A percentile compares a stretch with the other conserved stretches of the same genome.
phyloP scores from a whole-genome alignment of 2,888 invertebrate genomes.

The Rhogogaster chlorosoma region DNA sequence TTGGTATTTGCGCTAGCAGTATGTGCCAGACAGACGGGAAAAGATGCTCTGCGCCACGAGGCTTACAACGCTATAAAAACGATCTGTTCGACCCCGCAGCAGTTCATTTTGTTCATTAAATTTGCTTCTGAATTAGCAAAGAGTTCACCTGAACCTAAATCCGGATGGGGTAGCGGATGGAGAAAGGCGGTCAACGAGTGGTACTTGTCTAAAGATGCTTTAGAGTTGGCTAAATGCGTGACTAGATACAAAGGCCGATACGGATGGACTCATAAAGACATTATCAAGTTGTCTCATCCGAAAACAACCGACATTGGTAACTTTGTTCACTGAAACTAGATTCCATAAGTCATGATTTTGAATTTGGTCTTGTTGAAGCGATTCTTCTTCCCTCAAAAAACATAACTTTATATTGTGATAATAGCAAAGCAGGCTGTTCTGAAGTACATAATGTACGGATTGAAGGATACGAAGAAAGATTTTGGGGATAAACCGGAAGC shows the following conservation, averaged over 20 bases:
- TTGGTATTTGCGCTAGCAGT: conserved; percentile 84
- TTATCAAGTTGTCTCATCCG: conserved; percentile 83
- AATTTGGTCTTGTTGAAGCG: neutral
- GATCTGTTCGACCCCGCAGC: conserved; percentile 83
- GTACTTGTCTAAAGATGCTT: conserved; percentile 83
- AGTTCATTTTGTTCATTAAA: conserved; percentile 83
- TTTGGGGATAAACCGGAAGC: conserved; percentile 77
- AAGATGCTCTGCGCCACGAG: conserved; percentile 78
- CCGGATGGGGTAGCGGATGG: conserved; percentile 83
- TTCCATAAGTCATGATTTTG: neutral
- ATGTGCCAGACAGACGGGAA: conserved; percentile 78
- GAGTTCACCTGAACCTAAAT: conserved; percentile 65
- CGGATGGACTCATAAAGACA: conserved; percentile 87
- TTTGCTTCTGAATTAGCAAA: conserved; percentile 79
- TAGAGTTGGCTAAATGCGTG: conserved; percentile 83
- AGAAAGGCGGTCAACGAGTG: conserved; percentile 83
- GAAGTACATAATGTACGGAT: conserved; percentile 80
- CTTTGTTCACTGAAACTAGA: conserved; percentile 69
- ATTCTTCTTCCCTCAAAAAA: neutral
- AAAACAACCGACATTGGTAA: conserved; percentile 79
- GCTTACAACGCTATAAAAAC: conserved; percentile 80
- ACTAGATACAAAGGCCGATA: conserved; percentile 83
- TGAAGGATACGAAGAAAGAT: conserved; percentile 78
- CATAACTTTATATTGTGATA: conserved; percentile 51
- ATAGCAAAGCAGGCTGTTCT: conserved; percentile 67